phyloP scores from a whole-genome alignment of 2,888 invertebrate genomes.

The Iselma pallidipennis region DNA sequence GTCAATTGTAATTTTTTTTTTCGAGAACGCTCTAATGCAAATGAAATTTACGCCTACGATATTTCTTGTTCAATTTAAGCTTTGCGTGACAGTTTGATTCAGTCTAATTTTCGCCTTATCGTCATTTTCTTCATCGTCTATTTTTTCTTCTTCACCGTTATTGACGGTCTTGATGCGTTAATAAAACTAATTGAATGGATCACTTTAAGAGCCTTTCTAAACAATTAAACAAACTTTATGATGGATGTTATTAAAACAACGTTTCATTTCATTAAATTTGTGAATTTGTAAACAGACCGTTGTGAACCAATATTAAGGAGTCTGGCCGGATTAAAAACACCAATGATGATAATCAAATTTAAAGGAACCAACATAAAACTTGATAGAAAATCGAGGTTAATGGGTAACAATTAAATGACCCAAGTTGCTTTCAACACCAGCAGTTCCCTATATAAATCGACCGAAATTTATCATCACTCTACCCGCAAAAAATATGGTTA shows the following conservation, averaged over 20 bases:
- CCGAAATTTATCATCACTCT: slow-evolving; percentile 32
- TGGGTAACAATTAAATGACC: slow-evolving; percentile 36
- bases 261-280: slow-evolving; percentile 30
- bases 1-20: no score
- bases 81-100: slow-evolving; percentile 26
- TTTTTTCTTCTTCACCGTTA: not conserved
- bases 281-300: slow-evolving; percentile 36
- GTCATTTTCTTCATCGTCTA: not conserved
- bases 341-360: slow-evolving; percentile 9
- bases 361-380: slow-evolving; percentile 26
- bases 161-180: slow-evolving; percentile 17
- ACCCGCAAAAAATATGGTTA: slow-evolving; percentile 33
- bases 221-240: slow-evolving; percentile 10
- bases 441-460: slow-evolving; percentile 38
- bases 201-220: slow-evolving; percentile 2
- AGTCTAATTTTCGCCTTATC: not conserved
- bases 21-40: no score
- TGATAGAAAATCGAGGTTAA: slow-evolving; percentile 21
- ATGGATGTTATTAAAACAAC: slow-evolving; percentile 20
- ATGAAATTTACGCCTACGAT: slow-evolving; percentile 19
- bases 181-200: slow-evolving; percentile 17
- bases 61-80: slow-evolving; percentile 16
- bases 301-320: slow-evolving; percentile 21
- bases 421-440: slow-evolving; percentile 36
- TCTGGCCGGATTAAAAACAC: slow-evolving; percentile 5